phyloP scores from a whole-genome alignment of 2,888 invertebrate genomes.

The Leucophenga maculata region DNA sequence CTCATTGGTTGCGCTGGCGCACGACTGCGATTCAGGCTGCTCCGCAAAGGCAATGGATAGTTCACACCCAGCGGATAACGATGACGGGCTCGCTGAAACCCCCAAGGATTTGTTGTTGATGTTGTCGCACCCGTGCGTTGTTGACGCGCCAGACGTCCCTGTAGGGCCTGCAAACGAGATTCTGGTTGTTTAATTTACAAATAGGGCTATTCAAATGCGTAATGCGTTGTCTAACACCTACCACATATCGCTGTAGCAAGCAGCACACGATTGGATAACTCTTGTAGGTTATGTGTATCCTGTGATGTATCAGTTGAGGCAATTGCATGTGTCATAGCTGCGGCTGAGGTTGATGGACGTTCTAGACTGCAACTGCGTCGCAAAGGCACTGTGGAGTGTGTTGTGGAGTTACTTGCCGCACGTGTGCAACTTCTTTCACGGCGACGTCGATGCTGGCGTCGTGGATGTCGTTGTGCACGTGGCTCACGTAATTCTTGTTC shows the following conservation, averaged over 20 bases:
- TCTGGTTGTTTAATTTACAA: slow-evolving; percentile 64
- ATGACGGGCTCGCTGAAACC: slow-evolving; percentile 64
- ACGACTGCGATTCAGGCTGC: slow-evolving; percentile 35
- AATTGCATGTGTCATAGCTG: slow-evolving; percentile 56
- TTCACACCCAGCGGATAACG: slow-evolving; percentile 68
- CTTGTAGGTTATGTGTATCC: slow-evolving; percentile 42
- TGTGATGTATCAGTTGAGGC: slow-evolving; percentile 51
- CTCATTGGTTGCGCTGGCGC: slow-evolving; percentile 58
- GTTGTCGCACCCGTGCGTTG: slow-evolving; percentile 45
- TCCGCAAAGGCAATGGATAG: slow-evolving; percentile 58
- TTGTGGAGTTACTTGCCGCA: slow-evolving; percentile 55
- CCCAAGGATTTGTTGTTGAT: slow-evolving; percentile 57
- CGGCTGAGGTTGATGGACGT: slow-evolving; percentile 67
- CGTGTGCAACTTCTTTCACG: slow-evolving; percentile 56
- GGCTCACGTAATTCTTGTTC: slow-evolving; percentile 71
- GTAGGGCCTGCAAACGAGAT: slow-evolving; percentile 71
- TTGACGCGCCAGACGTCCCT: slow-evolving; percentile 61
- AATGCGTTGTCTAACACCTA: slow-evolving; percentile 45
- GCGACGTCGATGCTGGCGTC: slow-evolving; percentile 48
- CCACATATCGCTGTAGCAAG: slow-evolving; percentile 68
- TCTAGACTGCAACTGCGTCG: slow-evolving; percentile 55
- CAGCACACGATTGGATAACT: slow-evolving; percentile 60
- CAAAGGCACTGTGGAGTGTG: slow-evolving; percentile 56
- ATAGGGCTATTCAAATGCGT: neutral
- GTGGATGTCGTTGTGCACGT: slow-evolving; percentile 56